Percentiles rank a stretch among this genome's conserved stretches.
phyloP scores from a whole-genome alignment of 64 coral and sea anemone genomes.

The Montipora foliosa region DNA sequence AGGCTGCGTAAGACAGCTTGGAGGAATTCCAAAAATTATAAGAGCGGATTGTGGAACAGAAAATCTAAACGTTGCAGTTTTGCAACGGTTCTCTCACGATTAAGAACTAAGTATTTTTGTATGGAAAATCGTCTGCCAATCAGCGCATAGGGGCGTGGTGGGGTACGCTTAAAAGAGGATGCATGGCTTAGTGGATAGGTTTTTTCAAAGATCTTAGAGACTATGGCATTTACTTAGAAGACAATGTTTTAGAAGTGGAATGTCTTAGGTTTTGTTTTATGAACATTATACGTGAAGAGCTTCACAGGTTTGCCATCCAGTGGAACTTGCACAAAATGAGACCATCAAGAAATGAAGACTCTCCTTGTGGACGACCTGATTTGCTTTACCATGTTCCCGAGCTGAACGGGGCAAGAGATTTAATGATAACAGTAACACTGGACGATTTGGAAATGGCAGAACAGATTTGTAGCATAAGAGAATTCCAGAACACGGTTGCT shows the following conservation, averaged over 20 bases:
- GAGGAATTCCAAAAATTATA: background rate
- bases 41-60: background rate
- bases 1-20: background rate
- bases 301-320: no score
- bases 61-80: background rate
- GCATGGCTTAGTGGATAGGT: no score
- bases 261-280: no score
- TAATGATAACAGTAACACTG: slow-evolving; percentile 14
- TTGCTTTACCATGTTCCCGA: slow-evolving; percentile 14
- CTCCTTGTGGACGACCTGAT: slow-evolving; percentile 59
- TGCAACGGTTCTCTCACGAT: background rate
- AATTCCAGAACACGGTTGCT: slow-evolving; percentile 42
- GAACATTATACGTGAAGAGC: no score
- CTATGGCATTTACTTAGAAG: no score
- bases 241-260: no score
- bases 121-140: background rate
- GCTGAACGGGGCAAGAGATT: slow-evolving; percentile 22
- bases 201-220: no score
- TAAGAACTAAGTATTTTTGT: slow-evolving; percentile 22
- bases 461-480: background rate
- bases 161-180: no score
- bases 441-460: slow-evolving; percentile 57
- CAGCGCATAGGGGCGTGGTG: no score
- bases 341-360: background rate
- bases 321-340: no score